These are phyloP conservation scores for Sigmodon hispidus DNA, from an alignment of 2,113 vertebrate species.

Conservation along the genomic window DNA sequence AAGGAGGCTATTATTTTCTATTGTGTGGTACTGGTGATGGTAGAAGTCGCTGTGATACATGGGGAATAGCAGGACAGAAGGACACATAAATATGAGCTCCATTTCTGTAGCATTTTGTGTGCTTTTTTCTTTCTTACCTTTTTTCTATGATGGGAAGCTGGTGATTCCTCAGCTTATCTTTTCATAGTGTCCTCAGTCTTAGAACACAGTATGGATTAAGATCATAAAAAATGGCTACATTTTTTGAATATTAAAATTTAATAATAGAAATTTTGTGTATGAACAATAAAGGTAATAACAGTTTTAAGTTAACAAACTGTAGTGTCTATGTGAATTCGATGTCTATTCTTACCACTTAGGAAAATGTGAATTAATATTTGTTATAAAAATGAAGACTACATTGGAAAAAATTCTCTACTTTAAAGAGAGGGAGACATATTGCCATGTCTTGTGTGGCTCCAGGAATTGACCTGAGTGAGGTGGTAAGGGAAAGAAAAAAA, in stretches of 20 bases:
- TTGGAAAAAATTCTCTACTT: not conserved
- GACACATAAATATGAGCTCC: not conserved
- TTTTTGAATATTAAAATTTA: not conserved
- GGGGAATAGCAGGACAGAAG: not conserved
- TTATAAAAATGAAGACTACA: not conserved
- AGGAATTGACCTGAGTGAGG: not conserved
- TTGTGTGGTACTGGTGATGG: not conserved
- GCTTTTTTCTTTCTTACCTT: not conserved
- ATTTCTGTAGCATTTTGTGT: not conserved
- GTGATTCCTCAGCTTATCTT: not conserved
- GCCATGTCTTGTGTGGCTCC: not conserved
- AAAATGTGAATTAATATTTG: not conserved
- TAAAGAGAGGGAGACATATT: not conserved
- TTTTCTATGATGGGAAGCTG: not conserved
- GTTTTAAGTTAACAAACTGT: not conserved
- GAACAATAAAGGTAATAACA: not conserved
- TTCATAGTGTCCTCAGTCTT: not conserved
- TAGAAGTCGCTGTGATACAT: not conserved
- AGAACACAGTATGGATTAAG: not conserved
- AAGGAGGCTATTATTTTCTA: not conserved
- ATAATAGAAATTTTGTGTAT: not conserved
- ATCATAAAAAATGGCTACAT: conserved; percentile 2
- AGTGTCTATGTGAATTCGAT: conserved; percentile 9
- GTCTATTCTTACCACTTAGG: not conserved
- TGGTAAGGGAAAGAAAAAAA: not conserved